Base-by-base conservation (phyloP, 2,797 vertebrate genomes). In the Yasuhikotakia modesta region DNA sequence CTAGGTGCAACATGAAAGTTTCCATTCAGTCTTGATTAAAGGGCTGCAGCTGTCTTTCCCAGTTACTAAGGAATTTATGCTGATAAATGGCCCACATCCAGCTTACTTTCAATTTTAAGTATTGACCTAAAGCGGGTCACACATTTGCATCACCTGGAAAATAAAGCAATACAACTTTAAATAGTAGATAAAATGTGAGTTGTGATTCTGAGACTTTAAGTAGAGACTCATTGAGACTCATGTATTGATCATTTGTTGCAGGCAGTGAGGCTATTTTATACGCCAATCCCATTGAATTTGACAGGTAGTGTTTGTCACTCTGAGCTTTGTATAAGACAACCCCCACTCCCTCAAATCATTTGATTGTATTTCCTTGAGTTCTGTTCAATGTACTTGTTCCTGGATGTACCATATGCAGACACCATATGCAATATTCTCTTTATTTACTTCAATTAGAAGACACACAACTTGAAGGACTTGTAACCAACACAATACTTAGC, bases 171-270 rank as follows among this genome's bases (percentile, higher is more conserved):
- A 88, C 87, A 82, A 88, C 84, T 72, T n/a, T 77, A 69, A 88
- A 86, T 83, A 82, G 87, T 87, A 79, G 60, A 85, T 81, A 52
- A 53, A 11, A 17, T 82, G 70, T 87, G 68, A 81, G 53, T 80
- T 85, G 79, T 83, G 73, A 87, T 82, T 81, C 73, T 17, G 5
- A 22, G 88, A 88, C 88, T n/a, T n/a, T n/a, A n/a, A n/a, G n/a
- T n/a, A n/a, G n/a, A n/a, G n/a, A n/a, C n/a, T n/a, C n/a, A n/a
- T n/a, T n/a, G n/a, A n/a, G n/a, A n/a, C n/a, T n/a, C n/a, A n/a
- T n/a, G n/a, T 84, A 90, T 91, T 22, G 87, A 91, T 92, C 84
- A 87, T 90, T 86, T 87, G 85, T 87, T 22, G 79, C 84, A 84
- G 87, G 79, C 85, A 70, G 70, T 68, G 63, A 75, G 71, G 35